Base-by-base conservation (phyloP, 2,113 vertebrate species). In the Plecturocebus donacophilus region DNA sequence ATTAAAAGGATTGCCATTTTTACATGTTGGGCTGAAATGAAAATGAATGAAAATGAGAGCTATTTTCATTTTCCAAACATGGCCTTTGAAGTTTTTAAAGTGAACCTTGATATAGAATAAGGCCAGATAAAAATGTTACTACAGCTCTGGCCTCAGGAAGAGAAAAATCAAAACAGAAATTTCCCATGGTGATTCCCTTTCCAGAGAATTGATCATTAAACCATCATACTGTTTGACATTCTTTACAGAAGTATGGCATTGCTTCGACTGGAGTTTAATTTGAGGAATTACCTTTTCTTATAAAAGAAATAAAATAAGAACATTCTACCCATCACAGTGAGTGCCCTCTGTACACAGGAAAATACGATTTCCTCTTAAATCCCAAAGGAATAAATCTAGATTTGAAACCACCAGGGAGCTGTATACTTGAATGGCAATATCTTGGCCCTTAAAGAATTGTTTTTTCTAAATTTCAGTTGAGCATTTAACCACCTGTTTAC, bases 41-140 rank as follows among this genome's bases (percentile, higher is more conserved):
- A 80, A 92, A 95, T 38, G 73, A 91, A 93, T 92, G 73, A 94
- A 96, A 97, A 56, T 94, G 32, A 97, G 92, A 84, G 32, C 40
- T 86, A 71, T 96, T 89, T 97, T 96, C 30, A 83, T 70, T 91
- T 97, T 58, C 42, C 21, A 89, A 76, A 91, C 49, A 64, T 35
- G 19, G 64, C 49, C 64, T 98, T 94, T 96, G 61, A 94, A 85
- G 52, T 87, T 88, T 95, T 92, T 89, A 97, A 68, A 96, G 79
- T 84, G 83, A 96, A 58, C 13, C 30, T 94, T 93, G 75, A 54
- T 84, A 77, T 54, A 81, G 52, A 95, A 81, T 85, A 76, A 68
- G 35, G 40, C 38, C 38, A 94, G 56, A 61, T 77, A 90, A 92
- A 94, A 96, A 90, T 77, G 42, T 6, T 42, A 20, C 87, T 79